Conservation (phyloP, 2,113 vertebrate genomes). For the Dryoscopus gambensis region DNA sequence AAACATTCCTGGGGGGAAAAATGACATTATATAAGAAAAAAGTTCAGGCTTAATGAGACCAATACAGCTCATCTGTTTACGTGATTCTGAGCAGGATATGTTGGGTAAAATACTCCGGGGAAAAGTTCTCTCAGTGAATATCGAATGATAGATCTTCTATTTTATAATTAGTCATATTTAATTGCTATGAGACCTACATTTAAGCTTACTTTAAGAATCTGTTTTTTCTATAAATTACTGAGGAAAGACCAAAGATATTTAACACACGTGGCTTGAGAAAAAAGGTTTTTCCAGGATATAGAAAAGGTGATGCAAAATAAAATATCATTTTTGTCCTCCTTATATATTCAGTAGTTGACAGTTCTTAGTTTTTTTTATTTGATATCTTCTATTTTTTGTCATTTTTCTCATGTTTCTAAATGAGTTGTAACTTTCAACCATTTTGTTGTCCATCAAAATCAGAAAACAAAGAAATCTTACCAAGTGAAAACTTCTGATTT, state of each 20-base stretch:
- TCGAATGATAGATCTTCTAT: not conserved
- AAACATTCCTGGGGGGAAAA: not conserved
- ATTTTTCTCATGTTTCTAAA: conserved; percentile 3
- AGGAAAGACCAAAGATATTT: not conserved
- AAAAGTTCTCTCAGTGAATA: not conserved
- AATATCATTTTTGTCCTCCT: not conserved
- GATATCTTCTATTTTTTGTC: not conserved
- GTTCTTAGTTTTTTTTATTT: not conserved
- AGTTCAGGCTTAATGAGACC: not conserved
- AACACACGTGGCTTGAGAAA: not conserved
- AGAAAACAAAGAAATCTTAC: not conserved
- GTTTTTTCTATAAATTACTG: not conserved
- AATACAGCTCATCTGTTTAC: not conserved
- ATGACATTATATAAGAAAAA: not conserved
- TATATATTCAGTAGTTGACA: not conserved
- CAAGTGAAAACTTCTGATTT: not conserved
- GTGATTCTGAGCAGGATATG: not conserved
- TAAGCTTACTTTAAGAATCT: not conserved
- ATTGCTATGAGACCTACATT: not conserved
- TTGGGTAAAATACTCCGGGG: not conserved
- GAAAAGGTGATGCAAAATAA: not conserved
- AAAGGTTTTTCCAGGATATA: not conserved
- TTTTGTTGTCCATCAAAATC: conserved; percentile 43
- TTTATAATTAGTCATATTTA: not conserved
- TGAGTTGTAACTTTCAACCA: not conserved